Conservation (phyloP, 2,888 invertebrate species). For the Drosophila prolongata region DNA sequence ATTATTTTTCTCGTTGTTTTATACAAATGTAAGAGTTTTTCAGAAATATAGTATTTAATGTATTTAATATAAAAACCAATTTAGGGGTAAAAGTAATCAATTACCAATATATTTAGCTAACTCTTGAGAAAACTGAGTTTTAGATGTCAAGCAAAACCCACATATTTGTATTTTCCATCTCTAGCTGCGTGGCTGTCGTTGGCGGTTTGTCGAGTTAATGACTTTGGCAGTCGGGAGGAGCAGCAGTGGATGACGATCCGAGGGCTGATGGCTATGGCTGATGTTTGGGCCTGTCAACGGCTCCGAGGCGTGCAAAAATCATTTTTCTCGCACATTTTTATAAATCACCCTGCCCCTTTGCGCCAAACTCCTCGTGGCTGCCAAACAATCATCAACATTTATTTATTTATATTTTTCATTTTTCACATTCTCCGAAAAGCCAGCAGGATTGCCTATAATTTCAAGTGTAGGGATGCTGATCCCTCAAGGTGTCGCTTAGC, state of each 20-base stretch:
- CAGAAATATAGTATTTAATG: too few relatives aligned
- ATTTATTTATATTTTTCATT: constrained; percentile 72
- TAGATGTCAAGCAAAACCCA: background rate
- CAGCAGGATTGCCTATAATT: constrained; percentile 65
- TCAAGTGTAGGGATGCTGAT: constrained; percentile 43
- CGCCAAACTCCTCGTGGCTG: background rate
- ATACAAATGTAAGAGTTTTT: too few relatives aligned
- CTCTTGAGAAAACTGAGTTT: too few relatives aligned
- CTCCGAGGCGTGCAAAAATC: constrained; percentile 75
- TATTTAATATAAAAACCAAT: too few relatives aligned
- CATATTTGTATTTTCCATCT: constrained; percentile 10
- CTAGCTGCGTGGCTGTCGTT: constrained; percentile 32
- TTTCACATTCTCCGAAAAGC: constrained; percentile 54
- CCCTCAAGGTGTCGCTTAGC: constrained; percentile 54
- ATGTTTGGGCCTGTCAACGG: constrained; percentile 56
- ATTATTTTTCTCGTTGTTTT: too few relatives aligned
- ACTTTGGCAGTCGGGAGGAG: constrained; percentile 64
- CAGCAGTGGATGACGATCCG: constrained; percentile 23
- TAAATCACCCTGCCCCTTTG: constrained; percentile 37
- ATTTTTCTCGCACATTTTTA: constrained; percentile 72
- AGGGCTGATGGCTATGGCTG: constrained; percentile 28
- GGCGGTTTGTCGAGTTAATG: constrained; percentile 79
- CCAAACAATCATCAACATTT: constrained; percentile 59
- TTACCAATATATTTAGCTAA: too few relatives aligned
- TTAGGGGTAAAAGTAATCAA: too few relatives aligned